Percentiles rank a stretch among this genome's conserved stretches.
Conservation (phyloP, 2,888 invertebrate species). For the Iphiclides podalirius region DNA sequence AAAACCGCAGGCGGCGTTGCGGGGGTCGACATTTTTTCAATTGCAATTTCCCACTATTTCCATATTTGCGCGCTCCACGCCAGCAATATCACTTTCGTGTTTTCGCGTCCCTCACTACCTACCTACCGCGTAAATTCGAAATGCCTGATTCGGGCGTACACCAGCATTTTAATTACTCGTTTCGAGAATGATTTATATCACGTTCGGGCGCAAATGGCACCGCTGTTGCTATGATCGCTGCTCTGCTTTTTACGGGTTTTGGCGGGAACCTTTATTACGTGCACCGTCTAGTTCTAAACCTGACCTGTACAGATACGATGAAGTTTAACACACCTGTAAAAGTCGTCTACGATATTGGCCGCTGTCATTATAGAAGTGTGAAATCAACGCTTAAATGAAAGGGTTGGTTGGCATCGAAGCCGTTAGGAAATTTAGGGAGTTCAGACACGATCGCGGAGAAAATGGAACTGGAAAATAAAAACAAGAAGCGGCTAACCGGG, state of each 20-base stretch:
- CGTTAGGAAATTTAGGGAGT: constrained; percentile 51
- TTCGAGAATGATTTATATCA: constrained; percentile 74
- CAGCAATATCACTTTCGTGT: constrained; percentile 49
- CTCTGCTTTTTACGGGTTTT: constrained; percentile 40
- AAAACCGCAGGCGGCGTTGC: constrained; percentile 1
- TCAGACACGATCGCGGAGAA: constrained; percentile 63
- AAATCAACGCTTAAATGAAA: constrained; percentile 56
- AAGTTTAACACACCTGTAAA: too few species aligned
- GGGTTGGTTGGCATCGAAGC: constrained; percentile 50
- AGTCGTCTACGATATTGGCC: too few species aligned
- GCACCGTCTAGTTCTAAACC: too few species aligned
- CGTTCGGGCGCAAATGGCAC: constrained; percentile 51
- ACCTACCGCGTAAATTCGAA: constrained; percentile 63
- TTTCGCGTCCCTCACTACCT: constrained; percentile 40
- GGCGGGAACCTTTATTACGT: too few species aligned
- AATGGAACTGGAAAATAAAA: constrained; percentile 69
- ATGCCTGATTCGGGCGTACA: constrained; percentile 70
- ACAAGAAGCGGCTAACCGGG: constrained; percentile 52
- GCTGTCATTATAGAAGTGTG: constrained; percentile 55
- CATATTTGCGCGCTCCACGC: constrained; percentile 39
- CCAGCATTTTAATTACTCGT: constrained; percentile 79
- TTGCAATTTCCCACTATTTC: constrained; percentile 32
- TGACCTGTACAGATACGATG: too few species aligned
- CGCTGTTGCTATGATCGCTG: constrained; percentile 38
- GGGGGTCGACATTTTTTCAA: constrained; percentile 28